Evolutionary conservation across 2,888 invertebrate genomes (phyloP), one percentile per base, ranked within the genome.

Genomic region (Pristionchus fissidentatus): DNA sequence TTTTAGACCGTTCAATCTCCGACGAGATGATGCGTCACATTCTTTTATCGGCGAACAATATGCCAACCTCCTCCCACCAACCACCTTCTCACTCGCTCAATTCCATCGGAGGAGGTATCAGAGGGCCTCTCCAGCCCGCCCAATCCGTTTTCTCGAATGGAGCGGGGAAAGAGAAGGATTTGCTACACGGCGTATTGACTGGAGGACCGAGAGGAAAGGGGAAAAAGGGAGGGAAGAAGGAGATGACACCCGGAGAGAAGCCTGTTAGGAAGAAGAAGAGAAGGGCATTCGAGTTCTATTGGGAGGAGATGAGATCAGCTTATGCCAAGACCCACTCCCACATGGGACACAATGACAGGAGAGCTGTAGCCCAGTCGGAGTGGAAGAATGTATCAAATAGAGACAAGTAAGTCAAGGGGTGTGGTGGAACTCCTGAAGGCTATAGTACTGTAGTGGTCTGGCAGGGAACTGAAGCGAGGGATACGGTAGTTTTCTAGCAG

Each of bases 1-100:
- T 41, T 78, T 26, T 26, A 80, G 62, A 62, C 29, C 41, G 80
- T 22, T 8, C 62, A 3, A 80, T 82, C 32, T 70, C 82, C 13
- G 82, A 82, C 52, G 82, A 82, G 32, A 82, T 82, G 82, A 82
- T 82, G 82, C 29, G 82, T 7, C 82, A 82, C 32, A 62, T 82
- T 60, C 70, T 82, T n/a, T n/a, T 82, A 52, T 66, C 82, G 15
- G 66, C 82, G 7, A 70, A 66, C 26, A 52, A 32, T 13, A 62
- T 55, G 35, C 75, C 55, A 10, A 38, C 55, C 38, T 26, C 55
- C 13, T 55, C 78, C 22, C 55, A 78, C n/a, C 78, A 52, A 78
- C 38, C 38, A 26, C 78, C 78, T 5, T 38, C 78, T 15, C 60
- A 57, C 41, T 60, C 57, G 3, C 32, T 46, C 41, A 38, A 4